These are phyloP conservation scores for Zygaena filipendulae DNA, from an alignment of 2,888 invertebrate genomes.

Conservation along the genomic window DNA sequence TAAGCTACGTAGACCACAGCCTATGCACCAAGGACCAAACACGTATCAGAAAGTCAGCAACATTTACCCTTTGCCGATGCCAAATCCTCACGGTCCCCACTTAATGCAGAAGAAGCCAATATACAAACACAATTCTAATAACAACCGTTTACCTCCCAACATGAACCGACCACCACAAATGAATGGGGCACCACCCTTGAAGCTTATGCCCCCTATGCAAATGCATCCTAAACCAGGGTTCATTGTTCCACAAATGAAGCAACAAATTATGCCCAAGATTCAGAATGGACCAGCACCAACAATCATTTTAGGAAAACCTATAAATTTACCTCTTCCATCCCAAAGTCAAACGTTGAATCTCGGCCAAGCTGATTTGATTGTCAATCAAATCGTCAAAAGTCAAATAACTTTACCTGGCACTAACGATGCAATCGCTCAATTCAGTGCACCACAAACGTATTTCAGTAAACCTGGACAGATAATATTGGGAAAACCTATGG, in stretches of 20 bases:
- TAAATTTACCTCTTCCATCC: slow-evolving; percentile 22
- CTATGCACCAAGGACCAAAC: too few species aligned
- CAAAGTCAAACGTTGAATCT: slow-evolving; percentile 45
- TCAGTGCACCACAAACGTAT: slow-evolving; percentile 35
- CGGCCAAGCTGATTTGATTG: slow-evolving; percentile 49
- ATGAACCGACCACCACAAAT: slow-evolving; percentile 29
- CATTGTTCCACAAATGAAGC: slow-evolving; percentile 24
- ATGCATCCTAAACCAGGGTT: slow-evolving; percentile 24
- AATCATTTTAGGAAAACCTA: slow-evolving; percentile 37
- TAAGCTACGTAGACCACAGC: slow-evolving; percentile 44
- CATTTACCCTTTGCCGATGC: slow-evolving; percentile 45
- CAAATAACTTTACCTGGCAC: slow-evolving; percentile 50
- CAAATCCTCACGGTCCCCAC: slow-evolving; percentile 31
- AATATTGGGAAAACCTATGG: slow-evolving; percentile 60
- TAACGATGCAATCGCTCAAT: slow-evolving; percentile 37
- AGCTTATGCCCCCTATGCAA: slow-evolving; percentile 34
- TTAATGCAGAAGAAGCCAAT: slow-evolving; percentile 32
- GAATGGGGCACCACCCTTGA: slow-evolving; percentile 37
- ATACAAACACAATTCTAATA: slow-evolving; percentile 26
- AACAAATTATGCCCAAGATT: slow-evolving; percentile 22
- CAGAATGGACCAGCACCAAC: slow-evolving; percentile 25
- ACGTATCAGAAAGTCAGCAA: slow-evolving; percentile 31
- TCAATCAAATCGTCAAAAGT: slow-evolving; percentile 54
- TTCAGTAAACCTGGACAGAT: slow-evolving; percentile 51
- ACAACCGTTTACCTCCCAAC: slow-evolving; percentile 27